Evolutionary conservation across 2,888 invertebrate species (phyloP).

Genomic region (Tetragnatha montana): DNA sequence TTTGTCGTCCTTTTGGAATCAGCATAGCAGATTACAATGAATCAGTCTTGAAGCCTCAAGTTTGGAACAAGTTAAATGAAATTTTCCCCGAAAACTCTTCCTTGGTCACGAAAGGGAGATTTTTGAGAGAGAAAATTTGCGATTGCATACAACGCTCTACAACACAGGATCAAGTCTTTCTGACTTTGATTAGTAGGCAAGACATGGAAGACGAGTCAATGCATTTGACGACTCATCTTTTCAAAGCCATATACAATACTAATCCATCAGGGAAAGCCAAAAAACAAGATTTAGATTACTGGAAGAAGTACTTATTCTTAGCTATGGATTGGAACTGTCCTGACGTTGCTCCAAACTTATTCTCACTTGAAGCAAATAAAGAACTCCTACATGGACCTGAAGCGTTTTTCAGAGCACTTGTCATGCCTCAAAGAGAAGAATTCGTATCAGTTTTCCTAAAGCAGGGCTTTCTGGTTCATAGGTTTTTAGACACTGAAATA

Average conservation of each 20-base stretch:
- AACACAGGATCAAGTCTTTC: constrained; percentile 44
- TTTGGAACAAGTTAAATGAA: constrained; percentile 8
- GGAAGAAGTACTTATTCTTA: constrained; percentile 75
- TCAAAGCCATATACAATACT: constrained; percentile 36
- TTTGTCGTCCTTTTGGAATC: constrained; percentile 26
- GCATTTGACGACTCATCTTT: constrained; percentile 10
- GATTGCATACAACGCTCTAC: constrained; percentile 39
- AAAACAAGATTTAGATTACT: constrained; percentile 18
- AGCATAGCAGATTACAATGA: constrained; percentile 46
- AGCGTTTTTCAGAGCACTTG: constrained; percentile 75
- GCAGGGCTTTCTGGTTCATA: constrained; percentile 76
- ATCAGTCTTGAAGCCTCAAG: constrained; percentile 9
- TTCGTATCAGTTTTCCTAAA: constrained; percentile 76
- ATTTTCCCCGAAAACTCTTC: constrained; percentile 13
- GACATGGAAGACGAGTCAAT: constrained; percentile 17
- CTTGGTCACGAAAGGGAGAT: constrained; percentile 5
- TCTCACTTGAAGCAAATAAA: constrained; percentile 72
- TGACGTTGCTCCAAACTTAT: constrained; percentile 74
- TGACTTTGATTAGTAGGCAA: constrained; percentile 21
- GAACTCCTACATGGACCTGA: constrained; percentile 73
- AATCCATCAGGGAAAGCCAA: constrained; percentile 7
- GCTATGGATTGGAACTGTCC: constrained; percentile 77
- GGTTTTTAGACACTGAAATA: constrained; percentile 74
- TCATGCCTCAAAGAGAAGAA: constrained; percentile 75
- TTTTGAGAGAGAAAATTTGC: constrained; percentile 34